A percentile compares a stretch with the other conserved stretches of the same genome.
Evolutionary conservation across 2,797 vertebrate genomes (phyloP).

Genomic region (Pristis pectinata): DNA sequence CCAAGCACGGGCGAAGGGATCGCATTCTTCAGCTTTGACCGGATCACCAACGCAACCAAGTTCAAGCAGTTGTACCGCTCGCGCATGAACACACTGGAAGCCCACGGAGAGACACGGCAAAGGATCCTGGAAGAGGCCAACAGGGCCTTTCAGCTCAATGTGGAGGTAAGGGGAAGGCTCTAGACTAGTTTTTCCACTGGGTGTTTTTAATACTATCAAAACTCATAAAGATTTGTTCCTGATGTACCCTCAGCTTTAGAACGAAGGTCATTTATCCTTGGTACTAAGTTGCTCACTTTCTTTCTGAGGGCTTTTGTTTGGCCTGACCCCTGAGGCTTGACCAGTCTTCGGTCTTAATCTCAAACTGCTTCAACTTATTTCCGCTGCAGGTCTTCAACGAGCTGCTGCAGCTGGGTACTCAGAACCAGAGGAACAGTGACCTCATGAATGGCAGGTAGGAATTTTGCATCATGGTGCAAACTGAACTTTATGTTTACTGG

Average conservation of each 20-base stretch:
- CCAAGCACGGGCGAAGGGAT: constrained; percentile 65
- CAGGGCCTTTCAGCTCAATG: constrained; percentile 61
- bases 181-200: not conserved
- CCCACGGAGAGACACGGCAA: constrained; percentile 53
- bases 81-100: constrained; percentile 82
- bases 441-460: not conserved
- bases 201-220: not conserved
- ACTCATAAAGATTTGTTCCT: not conserved
- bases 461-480: not conserved
- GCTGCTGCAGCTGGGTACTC: not conserved
- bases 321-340: not conserved
- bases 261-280: not conserved
- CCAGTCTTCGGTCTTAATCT: not conserved
- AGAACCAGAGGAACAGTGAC: not conserved
- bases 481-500: not conserved
- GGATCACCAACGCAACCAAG: constrained; percentile 71
- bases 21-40: constrained; percentile 80
- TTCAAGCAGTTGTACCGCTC: constrained; percentile 93
- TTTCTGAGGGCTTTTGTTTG: not conserved
- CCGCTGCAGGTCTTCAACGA: constrained; percentile 7
- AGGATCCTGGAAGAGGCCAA: constrained; percentile 60
- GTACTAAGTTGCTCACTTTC: not conserved
- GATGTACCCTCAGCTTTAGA: not conserved
- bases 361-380: not conserved
- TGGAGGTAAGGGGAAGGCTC: constrained; percentile 51